Conservation (phyloP, 2,797 vertebrate species). For the Chelidonichthys spinosus region DNA sequence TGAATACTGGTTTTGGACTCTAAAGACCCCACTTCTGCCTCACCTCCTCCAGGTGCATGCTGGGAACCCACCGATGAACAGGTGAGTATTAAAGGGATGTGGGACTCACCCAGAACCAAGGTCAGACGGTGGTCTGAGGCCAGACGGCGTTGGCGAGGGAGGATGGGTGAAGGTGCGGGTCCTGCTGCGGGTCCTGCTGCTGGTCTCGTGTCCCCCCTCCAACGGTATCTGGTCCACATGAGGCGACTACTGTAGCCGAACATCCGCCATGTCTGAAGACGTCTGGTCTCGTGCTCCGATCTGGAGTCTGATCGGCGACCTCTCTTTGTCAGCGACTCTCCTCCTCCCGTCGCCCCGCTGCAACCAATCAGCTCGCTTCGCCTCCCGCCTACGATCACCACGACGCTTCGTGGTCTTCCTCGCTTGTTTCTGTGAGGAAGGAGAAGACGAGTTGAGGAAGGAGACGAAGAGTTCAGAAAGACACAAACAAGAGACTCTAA, state of each 20-base stretch:
- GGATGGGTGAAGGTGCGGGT: not conserved
- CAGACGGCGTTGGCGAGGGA: not conserved
- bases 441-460: not conserved
- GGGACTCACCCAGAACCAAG: constrained; percentile 49
- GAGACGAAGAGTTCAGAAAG: not conserved
- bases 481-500: not conserved
- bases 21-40: too few species aligned
- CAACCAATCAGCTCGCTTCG: constrained; percentile 53
- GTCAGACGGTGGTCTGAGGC: not conserved
- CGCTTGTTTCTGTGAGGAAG: not conserved
- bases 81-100: not conserved
- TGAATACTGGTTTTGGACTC: too few species aligned
- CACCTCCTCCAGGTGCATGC: constrained; percentile 15
- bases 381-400: constrained; percentile 30
- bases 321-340: not conserved
- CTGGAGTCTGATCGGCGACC: constrained; percentile 3
- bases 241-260: constrained; percentile 24
- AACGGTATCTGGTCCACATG: constrained; percentile 31
- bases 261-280: constrained; percentile 46
- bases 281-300: not conserved
- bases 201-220: constrained; percentile 1
- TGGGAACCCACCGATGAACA: constrained; percentile 14
- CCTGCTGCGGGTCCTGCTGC: constrained; percentile 10
- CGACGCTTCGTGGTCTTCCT: constrained; percentile 4
- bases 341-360: not conserved